Base-by-base conservation (phyloP, 1,140 invertebrate genomes). In the Campoletis sonorensis region DNA sequence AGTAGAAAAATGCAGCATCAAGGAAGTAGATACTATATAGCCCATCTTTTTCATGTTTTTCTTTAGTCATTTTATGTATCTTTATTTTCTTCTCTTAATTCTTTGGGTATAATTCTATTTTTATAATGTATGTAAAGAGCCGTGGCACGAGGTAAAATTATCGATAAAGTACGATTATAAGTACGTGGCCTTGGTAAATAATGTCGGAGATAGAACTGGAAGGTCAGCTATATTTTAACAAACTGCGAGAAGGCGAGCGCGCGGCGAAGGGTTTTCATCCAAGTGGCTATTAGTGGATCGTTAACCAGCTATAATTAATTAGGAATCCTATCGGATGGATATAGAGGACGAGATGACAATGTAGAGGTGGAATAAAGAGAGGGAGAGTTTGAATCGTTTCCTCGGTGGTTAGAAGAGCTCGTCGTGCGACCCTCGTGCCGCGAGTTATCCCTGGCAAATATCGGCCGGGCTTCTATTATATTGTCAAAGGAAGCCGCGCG, bases 221-320 rank as follows among this genome's bases (percentile, higher is more conserved):
- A 75, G 72, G 72, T 75, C 72, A 75, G 23, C 72, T 49, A 26
- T 49, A 33, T 23, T 45, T 45, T 45, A 45, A 45, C 51, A 23
- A 54, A 21, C 45, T 30, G n/a, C 3, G n/a, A 49, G 40, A 54
- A 75, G 33, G 16, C 11, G 23, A 75, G n/a, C 72, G 23, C 54
- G n/a, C 72, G 21, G 21, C 30, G 30, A 10, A 54, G 45, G 21
- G 23, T 75, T 45, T 75, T 49, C 72, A 51, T n/a, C 26, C 45
- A 54, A 75, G 72, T 54, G 49, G 72, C 72, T 75, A 75, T 75
- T 75, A 75, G 72, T 30, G 49, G 72, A 54, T 75, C 72, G 72
- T 75, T 75, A 75, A 15, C 40, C 21, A 75, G 72, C 40, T 26
- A 75, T 75, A 75, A 75, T 75, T 75, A 54, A 75, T 75, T 54